These are phyloP conservation scores for Meloidogyne exigua DNA, from an alignment of 1,140 invertebrate species.

Conservation along the genomic window DNA sequence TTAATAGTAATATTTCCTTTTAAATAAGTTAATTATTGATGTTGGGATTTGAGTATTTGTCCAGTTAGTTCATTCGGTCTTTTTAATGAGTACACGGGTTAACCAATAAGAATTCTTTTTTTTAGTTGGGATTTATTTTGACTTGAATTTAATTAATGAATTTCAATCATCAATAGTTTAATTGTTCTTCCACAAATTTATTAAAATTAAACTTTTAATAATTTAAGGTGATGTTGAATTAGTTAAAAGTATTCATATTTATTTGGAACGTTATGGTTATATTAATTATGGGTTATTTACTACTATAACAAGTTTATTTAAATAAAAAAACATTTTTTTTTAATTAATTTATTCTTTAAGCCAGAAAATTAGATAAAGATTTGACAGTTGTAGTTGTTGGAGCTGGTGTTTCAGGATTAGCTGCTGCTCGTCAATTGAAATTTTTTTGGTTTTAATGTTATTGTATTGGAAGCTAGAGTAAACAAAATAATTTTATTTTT, in stretches of 20 bases:
- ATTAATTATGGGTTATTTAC: slow-evolving; percentile 94
- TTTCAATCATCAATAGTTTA: too few relatives aligned
- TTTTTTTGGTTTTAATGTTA: slow-evolving; percentile 67
- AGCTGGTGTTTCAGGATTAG: slow-evolving; percentile 66
- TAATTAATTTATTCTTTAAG: slow-evolving; percentile 5
- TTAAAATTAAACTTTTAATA: too few relatives aligned
- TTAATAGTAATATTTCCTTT: slow-evolving; percentile 72
- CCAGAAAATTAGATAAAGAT: slow-evolving; percentile 20
- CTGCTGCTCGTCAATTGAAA: slow-evolving; percentile 65
- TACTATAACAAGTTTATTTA: slow-evolving; percentile 22
- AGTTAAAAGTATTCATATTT: slow-evolving; percentile 81
- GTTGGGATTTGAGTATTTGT: too few relatives aligned
- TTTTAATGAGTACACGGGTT: too few relatives aligned
- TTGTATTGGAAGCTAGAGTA: slow-evolving; percentile 87
- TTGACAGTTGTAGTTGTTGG: slow-evolving; percentile 65
- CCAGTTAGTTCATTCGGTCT: too few relatives aligned
- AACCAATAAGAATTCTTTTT: too few relatives aligned
- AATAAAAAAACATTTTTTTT: background rate
- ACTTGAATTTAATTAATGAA: too few relatives aligned
- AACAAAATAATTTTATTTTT: background rate
- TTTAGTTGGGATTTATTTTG: too few relatives aligned
- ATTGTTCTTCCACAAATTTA: too few relatives aligned
- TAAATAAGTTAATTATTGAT: too few relatives aligned
- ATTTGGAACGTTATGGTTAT: slow-evolving; percentile 89
- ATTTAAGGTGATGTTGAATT: slow-evolving; percentile 73